Percentiles rank a stretch among this genome's conserved stretches.
Conservation (phyloP, 2,113 vertebrate genomes). For the Centropus unirufus region DNA sequence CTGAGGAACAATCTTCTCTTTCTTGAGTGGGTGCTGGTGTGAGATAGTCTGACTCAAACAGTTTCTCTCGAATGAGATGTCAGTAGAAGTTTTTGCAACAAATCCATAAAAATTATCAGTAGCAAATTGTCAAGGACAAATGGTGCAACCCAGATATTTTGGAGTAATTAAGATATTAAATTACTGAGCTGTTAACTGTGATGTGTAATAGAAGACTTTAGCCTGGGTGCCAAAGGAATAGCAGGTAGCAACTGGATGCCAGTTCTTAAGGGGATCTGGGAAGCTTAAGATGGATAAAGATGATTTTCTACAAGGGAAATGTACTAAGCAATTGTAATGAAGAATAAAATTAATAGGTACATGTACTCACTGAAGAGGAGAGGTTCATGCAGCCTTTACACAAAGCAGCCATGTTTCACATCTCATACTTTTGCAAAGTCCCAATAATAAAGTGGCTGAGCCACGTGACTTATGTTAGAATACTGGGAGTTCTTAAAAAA, state of each 20-base stretch:
- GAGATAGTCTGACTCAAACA: accelerated
- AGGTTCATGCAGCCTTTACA: neutral
- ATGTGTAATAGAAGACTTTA: neutral
- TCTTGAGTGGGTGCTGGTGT: accelerated
- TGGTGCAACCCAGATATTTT: neutral
- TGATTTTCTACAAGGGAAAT: neutral
- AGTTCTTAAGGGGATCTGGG: neutral
- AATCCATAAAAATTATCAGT: neutral
- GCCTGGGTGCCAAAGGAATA: neutral
- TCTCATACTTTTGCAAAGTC: neutral
- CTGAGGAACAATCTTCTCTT: neutral
- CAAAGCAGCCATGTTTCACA: neutral
- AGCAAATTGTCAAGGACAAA: neutral
- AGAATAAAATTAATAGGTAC: neutral
- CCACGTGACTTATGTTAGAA: neutral
- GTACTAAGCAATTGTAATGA: neutral
- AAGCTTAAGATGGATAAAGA: neutral
- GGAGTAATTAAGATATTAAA: neutral
- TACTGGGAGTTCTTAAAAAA: neutral
- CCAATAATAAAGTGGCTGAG: neutral
- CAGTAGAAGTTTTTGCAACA: neutral
- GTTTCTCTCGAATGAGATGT: neutral
- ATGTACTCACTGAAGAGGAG: neutral
- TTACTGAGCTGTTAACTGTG: neutral
- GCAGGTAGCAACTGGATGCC: neutral